Evolutionary conservation across 2,113 vertebrate genomes (phyloP).

Genomic region (Herpetotheres cachinnans): DNA sequence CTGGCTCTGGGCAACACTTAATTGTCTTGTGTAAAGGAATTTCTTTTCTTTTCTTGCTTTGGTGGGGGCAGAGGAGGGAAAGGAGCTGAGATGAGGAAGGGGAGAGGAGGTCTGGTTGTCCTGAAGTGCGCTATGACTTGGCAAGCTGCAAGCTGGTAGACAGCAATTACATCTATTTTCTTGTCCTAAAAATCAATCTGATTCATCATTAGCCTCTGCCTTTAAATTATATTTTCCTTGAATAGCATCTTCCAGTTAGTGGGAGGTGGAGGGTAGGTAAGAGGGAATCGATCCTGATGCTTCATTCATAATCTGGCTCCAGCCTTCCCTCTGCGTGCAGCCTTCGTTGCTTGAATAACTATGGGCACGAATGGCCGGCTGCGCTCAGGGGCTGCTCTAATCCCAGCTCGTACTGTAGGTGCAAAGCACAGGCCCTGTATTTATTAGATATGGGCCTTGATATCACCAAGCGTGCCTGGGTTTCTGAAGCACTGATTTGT

Average conservation of each 20-base stretch:
- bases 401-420: accelerated
- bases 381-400: neutral
- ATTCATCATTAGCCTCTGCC: neutral
- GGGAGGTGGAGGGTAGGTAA: neutral
- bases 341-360: neutral
- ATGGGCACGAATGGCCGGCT: neutral
- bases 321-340: neutral
- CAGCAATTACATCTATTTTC: neutral
- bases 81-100: neutral
- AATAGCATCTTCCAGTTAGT: constrained; percentile 14
- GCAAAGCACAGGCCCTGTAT: neutral
- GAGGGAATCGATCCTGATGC: neutral
- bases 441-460: neutral
- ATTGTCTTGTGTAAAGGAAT: neutral
- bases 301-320: constrained; percentile 22
- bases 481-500: neutral
- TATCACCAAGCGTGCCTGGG: neutral
- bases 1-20: constrained; percentile 9
- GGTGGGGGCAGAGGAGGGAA: neutral
- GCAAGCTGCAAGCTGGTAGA: neutral
- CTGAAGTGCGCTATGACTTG: neutral
- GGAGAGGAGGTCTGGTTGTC: neutral
- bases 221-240: constrained; percentile 32
- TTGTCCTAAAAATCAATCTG: constrained; percentile 22
- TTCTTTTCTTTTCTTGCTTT: neutral